Conservation (phyloP, 2,797 vertebrate genomes). For the Rhincodon typus region DNA sequence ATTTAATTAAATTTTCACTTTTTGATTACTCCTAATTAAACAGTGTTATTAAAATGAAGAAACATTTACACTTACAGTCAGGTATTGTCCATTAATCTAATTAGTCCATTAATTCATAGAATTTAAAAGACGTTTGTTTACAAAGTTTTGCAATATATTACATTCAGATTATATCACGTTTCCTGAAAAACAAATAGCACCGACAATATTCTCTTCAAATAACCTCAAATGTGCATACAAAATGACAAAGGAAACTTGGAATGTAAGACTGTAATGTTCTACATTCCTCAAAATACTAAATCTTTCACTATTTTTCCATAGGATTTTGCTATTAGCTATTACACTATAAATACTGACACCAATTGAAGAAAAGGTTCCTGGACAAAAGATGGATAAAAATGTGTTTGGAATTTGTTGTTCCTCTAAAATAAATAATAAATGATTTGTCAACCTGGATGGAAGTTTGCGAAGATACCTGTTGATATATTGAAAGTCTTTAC, state of each 20-base stretch:
- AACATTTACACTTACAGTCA: not conserved
- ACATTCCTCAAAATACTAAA: not conserved
- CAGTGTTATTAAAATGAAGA: not conserved
- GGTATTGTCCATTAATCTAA: not conserved
- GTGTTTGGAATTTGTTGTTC: not conserved
- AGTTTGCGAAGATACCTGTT: not conserved
- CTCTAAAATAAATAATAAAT: not conserved
- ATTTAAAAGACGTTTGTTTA: not conserved
- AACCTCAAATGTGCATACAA: not conserved
- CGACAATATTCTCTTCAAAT: not conserved
- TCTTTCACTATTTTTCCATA: too few relatives aligned
- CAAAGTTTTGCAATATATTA: too few relatives aligned
- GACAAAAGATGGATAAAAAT: not conserved
- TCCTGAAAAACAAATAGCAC: not conserved
- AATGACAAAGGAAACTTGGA: not conserved
- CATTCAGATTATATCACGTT: not conserved
- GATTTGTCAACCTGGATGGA: not conserved
- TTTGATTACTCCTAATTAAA: slow-evolving; percentile 7
- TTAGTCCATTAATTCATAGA: not conserved
- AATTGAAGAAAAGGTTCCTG: too few relatives aligned
- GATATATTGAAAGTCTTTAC: not conserved
- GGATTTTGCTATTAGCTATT: not conserved
- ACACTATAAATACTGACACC: not conserved
- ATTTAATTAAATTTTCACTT: slow-evolving; percentile 25
- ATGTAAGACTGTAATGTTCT: not conserved